Evolutionary conservation across 92 coral and sea anemone genomes (phyloP), one percentile per base, ranked within the genome.

Genomic region (Porites rus): DNA sequence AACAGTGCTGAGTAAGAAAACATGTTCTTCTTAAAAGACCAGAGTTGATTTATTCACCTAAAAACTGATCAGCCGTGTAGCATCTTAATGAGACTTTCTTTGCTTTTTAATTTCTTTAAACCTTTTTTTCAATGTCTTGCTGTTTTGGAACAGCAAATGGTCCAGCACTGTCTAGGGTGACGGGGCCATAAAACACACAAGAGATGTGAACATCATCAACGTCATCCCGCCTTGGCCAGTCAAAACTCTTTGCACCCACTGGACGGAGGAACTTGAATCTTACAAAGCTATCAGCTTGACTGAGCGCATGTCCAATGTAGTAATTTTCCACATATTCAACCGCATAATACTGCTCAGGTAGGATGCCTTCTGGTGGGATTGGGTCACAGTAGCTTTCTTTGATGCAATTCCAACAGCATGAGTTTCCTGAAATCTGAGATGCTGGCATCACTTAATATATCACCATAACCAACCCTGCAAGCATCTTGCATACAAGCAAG

Each of bases 231-330:
- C 73, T 77, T 22, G 31, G 31, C 31, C 31, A 28, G 31, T 28
- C 31, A 28, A 28, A 28, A 28, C 31, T 28, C 31, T 28, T 28
- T 28, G 31, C 31, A 28, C 31, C 31, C 31, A 28, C 31, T 28
- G 3, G 31, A 28, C 1, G 31, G 31, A 28, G 77, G 78, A 88
- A 77, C 79, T 89, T 84, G 71, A 89, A 89, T 60, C 78, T 91
- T 21, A 51, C 58, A 52, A 54, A 8, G 60, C 60, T 54, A 54
- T 54, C 60, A 54, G 60, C 60, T 54, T 67, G 63, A 25, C 56
- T 63, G 69, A 90, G 87, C 31, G 84, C 94, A 70, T 90, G 74
- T 67, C 90, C 92, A 11, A 88, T 85, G 73, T 91, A 88, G 64
- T 83, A 88, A 19, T 84, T 92, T 50, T 31, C 43, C 25, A 52